These are phyloP conservation scores for Chiroxiphia lanceolata DNA, from an alignment of 2,797 vertebrate genomes.

Conservation along the genomic window DNA sequence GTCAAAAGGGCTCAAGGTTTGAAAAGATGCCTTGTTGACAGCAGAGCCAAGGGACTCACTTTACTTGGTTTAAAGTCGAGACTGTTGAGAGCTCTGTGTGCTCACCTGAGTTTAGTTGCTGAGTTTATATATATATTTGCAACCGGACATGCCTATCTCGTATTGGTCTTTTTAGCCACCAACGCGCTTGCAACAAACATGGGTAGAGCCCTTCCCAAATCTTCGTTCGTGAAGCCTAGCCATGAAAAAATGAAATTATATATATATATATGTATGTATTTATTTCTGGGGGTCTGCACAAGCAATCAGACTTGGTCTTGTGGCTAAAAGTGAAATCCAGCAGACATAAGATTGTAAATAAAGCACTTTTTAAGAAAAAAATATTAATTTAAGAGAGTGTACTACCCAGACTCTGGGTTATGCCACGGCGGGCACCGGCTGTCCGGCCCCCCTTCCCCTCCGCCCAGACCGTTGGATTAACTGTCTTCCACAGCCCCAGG, in stretches of 20 bases:
- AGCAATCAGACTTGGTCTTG: not conserved
- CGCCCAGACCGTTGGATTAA: not conserved
- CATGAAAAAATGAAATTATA: no score
- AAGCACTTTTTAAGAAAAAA: not conserved
- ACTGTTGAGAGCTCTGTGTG: not conserved
- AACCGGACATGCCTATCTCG: no score
- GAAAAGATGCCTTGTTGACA: not conserved
- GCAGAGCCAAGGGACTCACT: not conserved
- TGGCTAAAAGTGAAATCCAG: not conserved
- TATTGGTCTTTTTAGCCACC: no score
- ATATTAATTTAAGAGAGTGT: not conserved
- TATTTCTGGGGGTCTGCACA: not conserved
- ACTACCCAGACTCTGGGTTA: not conserved
- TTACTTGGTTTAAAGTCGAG: not conserved
- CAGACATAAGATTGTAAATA: not conserved
- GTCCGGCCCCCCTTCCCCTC: not conserved
- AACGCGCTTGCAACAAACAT: no score
- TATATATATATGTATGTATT: not conserved
- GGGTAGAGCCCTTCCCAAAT: no score
- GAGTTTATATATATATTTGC: not conserved
- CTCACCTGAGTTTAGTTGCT: not conserved
- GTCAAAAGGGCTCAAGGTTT: not conserved
- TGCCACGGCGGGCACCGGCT: not conserved
- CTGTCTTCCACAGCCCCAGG: not conserved
- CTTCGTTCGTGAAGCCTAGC: no score